Evolutionary conservation across 2,888 invertebrate species (phyloP).

Genomic region (Drosophila robusta): DNA sequence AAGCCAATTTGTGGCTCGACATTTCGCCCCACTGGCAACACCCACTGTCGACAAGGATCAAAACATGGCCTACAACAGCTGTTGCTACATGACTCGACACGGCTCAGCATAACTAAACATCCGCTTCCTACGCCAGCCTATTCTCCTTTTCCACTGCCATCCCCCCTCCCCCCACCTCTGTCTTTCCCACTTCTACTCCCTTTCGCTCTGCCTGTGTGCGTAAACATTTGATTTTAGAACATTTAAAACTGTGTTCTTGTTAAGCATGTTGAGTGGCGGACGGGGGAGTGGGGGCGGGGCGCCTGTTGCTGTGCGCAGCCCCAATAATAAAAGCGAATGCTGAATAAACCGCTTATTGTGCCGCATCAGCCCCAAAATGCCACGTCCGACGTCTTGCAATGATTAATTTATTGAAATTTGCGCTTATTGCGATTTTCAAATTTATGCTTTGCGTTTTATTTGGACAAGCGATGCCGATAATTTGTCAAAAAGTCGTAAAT

Average conservation of each 20-base stretch:
- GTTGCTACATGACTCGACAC: conserved; percentile 75
- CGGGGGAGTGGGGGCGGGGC: not conserved
- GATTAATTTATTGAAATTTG: conserved; percentile 79
- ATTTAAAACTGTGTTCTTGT: conserved; percentile 42
- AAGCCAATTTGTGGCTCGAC: conserved; percentile 37
- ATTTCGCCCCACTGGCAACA: conserved; percentile 12
- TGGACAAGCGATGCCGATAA: conserved; percentile 74
- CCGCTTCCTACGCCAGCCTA: conserved; percentile 10
- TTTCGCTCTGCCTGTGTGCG: conserved; percentile 21
- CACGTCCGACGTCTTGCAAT: conserved; percentile 57
- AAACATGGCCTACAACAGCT: conserved; percentile 74
- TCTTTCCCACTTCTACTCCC: no score
- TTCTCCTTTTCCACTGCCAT: not conserved
- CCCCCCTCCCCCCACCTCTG: not conserved
- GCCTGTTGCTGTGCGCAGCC: conserved; percentile 59
- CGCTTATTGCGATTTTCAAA: conserved; percentile 74
- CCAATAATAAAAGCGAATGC: conserved; percentile 26
- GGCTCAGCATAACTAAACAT: conserved; percentile 48
- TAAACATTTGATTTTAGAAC: conserved; percentile 70
- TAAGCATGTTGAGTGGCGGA: not conserved
- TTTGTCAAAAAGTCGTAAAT: conserved; percentile 81
- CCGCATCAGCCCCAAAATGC: conserved; percentile 16
- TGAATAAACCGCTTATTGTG: conserved; percentile 59
- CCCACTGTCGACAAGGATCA: conserved; percentile 52
- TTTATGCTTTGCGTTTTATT: conserved; percentile 72